These are phyloP conservation scores for Sebastes fasciatus DNA, from an alignment of 2,113 vertebrate species.

Conservation along the genomic window DNA sequence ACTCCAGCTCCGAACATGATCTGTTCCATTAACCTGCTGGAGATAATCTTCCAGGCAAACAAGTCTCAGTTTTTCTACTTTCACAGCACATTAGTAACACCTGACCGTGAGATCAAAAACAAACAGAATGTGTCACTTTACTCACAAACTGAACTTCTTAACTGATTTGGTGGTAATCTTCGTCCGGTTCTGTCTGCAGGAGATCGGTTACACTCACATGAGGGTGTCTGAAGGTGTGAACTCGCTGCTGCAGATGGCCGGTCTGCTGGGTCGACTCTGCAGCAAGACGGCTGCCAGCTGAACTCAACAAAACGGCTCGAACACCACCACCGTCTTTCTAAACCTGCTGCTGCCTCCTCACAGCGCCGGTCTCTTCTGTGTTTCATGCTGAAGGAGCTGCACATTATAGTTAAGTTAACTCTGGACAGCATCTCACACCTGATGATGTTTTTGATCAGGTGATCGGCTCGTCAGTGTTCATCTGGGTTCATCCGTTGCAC, in stretches of 20 bases:
- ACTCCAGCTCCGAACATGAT: too few species aligned
- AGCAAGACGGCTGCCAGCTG: constrained; percentile 90
- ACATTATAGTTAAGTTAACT: not conserved
- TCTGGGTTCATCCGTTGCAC: not conserved
- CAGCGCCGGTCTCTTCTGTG: not conserved
- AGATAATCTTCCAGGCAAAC: not conserved
- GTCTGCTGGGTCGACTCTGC: constrained; percentile 92
- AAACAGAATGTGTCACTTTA: too few species aligned
- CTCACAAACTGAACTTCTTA: not conserved
- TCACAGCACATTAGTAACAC: too few species aligned
- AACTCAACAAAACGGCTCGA: not conserved
- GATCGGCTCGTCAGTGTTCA: not conserved
- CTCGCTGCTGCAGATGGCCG: constrained; percentile 96
- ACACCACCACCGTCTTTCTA: not conserved
- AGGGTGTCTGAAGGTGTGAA: constrained; percentile 93
- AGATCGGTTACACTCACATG: constrained; percentile 98
- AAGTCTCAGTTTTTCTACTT: too few species aligned
- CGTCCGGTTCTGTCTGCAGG: constrained; percentile 78
- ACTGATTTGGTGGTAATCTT: too few species aligned
- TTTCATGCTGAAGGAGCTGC: not conserved
- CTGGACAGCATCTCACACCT: too few species aligned
- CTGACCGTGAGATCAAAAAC: not conserved
- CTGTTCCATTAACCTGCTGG: not conserved
- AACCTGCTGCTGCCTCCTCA: not conserved
- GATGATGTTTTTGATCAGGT: not conserved